phyloP scores from a whole-genome alignment of 2,888 invertebrate species.

The Zaprionus bogoriensis region DNA sequence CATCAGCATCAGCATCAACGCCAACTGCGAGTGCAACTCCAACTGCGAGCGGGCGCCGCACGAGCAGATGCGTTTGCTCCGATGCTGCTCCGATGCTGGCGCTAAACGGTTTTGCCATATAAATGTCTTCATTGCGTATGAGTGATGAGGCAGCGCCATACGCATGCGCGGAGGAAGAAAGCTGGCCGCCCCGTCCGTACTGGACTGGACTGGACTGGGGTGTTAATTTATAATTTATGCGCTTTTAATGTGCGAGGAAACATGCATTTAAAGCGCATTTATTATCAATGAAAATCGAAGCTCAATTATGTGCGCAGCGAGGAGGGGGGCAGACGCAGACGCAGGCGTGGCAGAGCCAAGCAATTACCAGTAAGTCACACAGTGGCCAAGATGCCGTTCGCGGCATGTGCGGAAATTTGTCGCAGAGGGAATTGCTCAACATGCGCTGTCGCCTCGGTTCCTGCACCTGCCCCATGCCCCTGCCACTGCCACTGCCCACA shows the following conservation, averaged over 20 bases:
- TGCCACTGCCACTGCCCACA: neutral
- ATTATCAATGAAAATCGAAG: constrained; percentile 73
- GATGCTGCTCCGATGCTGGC: constrained; percentile 54
- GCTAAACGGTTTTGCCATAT: constrained; percentile 75
- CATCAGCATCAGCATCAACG: constrained; percentile 5
- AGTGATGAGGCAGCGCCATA: constrained; percentile 66
- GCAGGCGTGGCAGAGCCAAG: too few species aligned
- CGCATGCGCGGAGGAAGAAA: constrained; percentile 9
- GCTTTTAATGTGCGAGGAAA: constrained; percentile 77
- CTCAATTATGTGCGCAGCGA: constrained; percentile 56
- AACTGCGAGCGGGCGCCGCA: constrained; percentile 16
- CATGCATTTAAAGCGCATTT: constrained; percentile 77
- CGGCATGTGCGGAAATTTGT: constrained; percentile 48
- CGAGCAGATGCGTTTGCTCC: constrained; percentile 36
- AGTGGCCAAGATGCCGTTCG: constrained; percentile 7
- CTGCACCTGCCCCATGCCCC: neutral
- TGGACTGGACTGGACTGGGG: constrained; percentile 75
- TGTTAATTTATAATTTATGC: constrained; percentile 79
- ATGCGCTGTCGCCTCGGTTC: neutral
- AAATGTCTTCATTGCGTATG: constrained; percentile 78
- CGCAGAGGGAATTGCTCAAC: constrained; percentile 69
- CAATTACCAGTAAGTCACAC: constrained; percentile 35
- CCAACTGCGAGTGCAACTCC: constrained; percentile 16
- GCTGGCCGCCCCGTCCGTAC: constrained; percentile 4
- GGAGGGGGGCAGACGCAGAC: constrained; percentile 4